Base-by-base conservation (phyloP, 2,888 invertebrate genomes). In the Watsonalla cultraria region DNA sequence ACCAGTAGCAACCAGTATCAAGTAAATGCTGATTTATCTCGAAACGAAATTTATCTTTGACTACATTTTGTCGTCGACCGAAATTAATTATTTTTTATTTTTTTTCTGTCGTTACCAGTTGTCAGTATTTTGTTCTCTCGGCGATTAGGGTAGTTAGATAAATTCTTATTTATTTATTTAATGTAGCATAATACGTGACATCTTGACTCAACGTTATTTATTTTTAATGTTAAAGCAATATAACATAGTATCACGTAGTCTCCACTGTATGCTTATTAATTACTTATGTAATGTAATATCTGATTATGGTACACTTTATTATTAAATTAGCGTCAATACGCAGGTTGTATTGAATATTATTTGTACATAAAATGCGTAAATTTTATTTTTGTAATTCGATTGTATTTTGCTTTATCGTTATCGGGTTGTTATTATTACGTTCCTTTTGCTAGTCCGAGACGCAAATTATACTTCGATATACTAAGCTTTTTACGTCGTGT, bases 101-200 rank as follows among this genome's bases (percentile, higher is more conserved):
- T 55, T n/a, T 58, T 63, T 61, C 68, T 61, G 67, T 71, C 66
- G 62, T 78, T 79, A 80, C 78, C 73, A 42, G 42, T 42, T 42
- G 72, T 86, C 90, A 90, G 90, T 90, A 90, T 90, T 90, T 82
- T 82, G 78, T 79, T 80, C 74, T 84, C 77, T 77, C 80, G 80
- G 75, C 72, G 72, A 72, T 80, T 87, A 89, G 82, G 70, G 67
- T 86, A 85, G 79, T 86, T 89, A 89, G 84, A 80, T 78, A 85
- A 85, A 86, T 82, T 78, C 70, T 84, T 81, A 87, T 88, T 90
- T 89, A 90, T 90, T 89, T 87, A 88, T 90, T 88, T 79, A 82
- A 76, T 68, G 76, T 86, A 88, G 84, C 72, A 67, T 80, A 72
- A 73, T 77, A 78, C 80, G 83, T 77, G 74, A 71, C 74, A 68